Conservation (phyloP, 2,113 vertebrate genomes). For the Anarhynchus alexandrinus region DNA sequence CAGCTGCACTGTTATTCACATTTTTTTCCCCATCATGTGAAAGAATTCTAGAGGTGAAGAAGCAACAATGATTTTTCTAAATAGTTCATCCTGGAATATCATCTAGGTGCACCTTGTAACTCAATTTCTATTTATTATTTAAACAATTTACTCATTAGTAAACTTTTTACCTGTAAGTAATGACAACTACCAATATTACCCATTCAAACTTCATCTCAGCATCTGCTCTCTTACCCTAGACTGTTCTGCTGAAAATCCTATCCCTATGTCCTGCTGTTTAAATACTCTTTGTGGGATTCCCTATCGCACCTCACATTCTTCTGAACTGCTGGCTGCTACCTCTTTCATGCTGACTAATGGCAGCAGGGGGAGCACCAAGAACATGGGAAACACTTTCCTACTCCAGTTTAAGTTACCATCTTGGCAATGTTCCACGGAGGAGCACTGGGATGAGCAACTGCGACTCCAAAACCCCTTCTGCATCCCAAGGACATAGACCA, state of each 20-base stretch:
- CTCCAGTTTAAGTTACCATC: background rate
- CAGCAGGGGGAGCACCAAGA: slow-evolving; percentile 1
- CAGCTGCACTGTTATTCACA: background rate
- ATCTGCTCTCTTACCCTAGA: background rate
- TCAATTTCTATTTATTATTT: background rate
- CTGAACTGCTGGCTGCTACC: background rate
- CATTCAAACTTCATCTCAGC: background rate
- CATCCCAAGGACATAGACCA: background rate
- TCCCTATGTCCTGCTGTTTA: background rate
- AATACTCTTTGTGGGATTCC: background rate
- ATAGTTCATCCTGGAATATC: background rate
- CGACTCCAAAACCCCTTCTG: background rate
- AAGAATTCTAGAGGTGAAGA: background rate
- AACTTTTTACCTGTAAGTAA: background rate
- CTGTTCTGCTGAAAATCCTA: background rate
- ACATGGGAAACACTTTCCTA: background rate
- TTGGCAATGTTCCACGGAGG: fast-evolving
- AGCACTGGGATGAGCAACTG: background rate
- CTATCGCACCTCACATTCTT: background rate
- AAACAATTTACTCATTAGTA: background rate
- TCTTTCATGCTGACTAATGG: background rate
- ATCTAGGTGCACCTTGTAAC: background rate
- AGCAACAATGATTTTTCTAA: background rate
- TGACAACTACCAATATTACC: background rate
- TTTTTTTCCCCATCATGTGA: background rate